These are phyloP conservation scores for Melanaphis sacchari DNA, from an alignment of 1,140 invertebrate species.

Conservation along the genomic window DNA sequence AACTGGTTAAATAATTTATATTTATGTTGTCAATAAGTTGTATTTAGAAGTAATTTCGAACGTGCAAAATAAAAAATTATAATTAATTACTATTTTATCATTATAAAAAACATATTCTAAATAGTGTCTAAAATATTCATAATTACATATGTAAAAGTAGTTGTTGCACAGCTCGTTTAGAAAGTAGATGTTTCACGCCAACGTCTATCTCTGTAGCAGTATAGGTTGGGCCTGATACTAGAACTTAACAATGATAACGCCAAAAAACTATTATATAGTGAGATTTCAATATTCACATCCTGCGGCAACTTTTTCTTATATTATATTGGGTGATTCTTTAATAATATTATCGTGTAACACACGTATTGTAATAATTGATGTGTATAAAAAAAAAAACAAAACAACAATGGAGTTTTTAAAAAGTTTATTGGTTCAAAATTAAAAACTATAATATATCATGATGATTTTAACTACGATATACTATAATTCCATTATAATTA, in stretches of 20 bases:
- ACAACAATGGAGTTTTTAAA: neutral
- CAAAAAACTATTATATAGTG: slow-evolving; percentile 34
- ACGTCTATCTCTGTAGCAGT: slow-evolving; percentile 37
- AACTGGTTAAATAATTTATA: neutral
- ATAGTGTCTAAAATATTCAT: slow-evolving; percentile 44
- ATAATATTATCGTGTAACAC: neutral
- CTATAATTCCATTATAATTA: neutral
- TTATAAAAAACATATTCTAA: slow-evolving; percentile 19
- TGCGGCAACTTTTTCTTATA: neutral
- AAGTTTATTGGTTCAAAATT: neutral
- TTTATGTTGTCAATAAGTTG: neutral
- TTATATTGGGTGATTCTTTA: neutral
- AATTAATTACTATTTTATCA: neutral
- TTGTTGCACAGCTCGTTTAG: slow-evolving; percentile 48
- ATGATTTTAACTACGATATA: neutral
- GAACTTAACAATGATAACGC: slow-evolving; percentile 49
- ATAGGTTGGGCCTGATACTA: slow-evolving; percentile 46
- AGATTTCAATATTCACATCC: neutral
- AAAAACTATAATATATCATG: neutral
- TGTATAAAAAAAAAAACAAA: too few relatives aligned
- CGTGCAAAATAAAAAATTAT: neutral
- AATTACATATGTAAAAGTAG: slow-evolving; percentile 52
- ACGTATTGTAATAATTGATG: neutral
- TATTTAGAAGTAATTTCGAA: neutral
- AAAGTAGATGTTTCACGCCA: slow-evolving; percentile 55